Percentiles rank a stretch among this genome's conserved stretches.
Evolutionary conservation across 2,113 vertebrate genomes (phyloP).

Genomic region (Laticauda colubrina): DNA sequence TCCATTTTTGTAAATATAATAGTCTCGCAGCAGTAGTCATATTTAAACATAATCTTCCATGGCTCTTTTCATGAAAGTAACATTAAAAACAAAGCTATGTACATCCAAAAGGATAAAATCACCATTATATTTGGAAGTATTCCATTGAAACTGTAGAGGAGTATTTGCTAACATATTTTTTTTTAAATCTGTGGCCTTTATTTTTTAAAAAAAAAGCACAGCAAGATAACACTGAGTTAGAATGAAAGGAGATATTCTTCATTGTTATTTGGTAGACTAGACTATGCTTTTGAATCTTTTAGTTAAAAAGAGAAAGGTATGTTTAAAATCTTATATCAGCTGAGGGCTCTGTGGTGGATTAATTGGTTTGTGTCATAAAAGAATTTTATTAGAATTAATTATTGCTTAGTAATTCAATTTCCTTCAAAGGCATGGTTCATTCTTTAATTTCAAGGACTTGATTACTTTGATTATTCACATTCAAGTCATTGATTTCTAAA

Average conservation of each 20-base stretch:
- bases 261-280: background rate
- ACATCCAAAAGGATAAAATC: background rate
- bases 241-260: background rate
- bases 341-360: background rate
- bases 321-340: background rate
- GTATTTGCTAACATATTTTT: fast-evolving
- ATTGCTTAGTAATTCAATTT: background rate
- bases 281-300: background rate
- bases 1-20: background rate
- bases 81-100: background rate
- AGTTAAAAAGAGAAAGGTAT: conserved; percentile 7
- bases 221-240: background rate
- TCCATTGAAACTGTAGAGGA: background rate
- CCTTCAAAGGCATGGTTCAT: background rate
- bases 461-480: background rate
- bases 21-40: background rate
- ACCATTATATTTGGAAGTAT: background rate
- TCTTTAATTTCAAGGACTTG: background rate
- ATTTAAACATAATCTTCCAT: background rate
- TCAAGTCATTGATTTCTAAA: conserved; percentile 12
- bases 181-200: background rate
- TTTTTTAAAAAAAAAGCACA: background rate
- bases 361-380: background rate
- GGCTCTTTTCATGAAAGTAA: background rate
- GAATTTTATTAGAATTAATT: background rate